phyloP scores from a whole-genome alignment of 2,113 vertebrate genomes.

The Hepsetus odoe region DNA sequence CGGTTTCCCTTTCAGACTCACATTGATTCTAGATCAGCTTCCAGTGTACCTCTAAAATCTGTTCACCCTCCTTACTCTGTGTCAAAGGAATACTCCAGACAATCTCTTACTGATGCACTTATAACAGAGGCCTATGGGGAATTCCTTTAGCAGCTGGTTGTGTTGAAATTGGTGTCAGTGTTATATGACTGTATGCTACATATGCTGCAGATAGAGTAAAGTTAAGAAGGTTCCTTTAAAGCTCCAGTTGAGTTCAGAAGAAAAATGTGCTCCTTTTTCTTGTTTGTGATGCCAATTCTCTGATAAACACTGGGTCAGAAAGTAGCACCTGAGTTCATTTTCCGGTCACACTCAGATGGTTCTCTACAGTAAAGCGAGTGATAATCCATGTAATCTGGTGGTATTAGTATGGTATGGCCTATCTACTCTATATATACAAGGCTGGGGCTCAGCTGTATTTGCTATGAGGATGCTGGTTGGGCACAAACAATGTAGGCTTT shows the following conservation, averaged over 20 bases:
- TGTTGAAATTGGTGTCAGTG: too few species aligned
- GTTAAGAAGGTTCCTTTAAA: too few species aligned
- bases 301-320: background rate
- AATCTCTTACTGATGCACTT: too few species aligned
- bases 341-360: background rate
- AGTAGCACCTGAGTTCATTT: background rate
- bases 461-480: background rate
- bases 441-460: background rate
- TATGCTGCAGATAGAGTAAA: too few species aligned
- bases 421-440: background rate
- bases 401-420: background rate
- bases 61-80: background rate
- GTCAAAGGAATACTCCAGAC: background rate
- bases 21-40: slow-evolving; percentile 17
- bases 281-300: background rate
- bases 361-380: background rate
- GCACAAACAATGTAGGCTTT: background rate
- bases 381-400: background rate
- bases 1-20: background rate
- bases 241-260: background rate
- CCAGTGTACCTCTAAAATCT: background rate
- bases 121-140: too few species aligned
- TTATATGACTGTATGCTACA: too few species aligned
- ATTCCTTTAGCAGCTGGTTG: too few species aligned
- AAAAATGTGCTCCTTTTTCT: background rate